Evolutionary conservation across 2,113 vertebrate species (phyloP), one percentile per base, ranked within the genome.

Genomic region (Nettapus auritus): DNA sequence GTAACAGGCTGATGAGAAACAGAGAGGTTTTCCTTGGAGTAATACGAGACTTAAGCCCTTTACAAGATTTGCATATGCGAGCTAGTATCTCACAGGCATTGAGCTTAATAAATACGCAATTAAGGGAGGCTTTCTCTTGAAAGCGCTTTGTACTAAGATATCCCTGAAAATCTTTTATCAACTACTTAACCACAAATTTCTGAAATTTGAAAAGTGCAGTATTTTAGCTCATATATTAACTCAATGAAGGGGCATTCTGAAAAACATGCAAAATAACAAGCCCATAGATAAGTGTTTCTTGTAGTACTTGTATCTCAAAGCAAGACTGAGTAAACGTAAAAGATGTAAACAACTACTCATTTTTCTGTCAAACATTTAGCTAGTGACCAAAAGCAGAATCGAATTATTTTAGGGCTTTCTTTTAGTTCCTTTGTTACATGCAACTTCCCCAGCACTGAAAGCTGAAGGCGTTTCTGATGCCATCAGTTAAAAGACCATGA

Each of bases 21-120:
- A 18, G 9, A 84, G 6, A 88, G 73, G n/a, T 94, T 93, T 96
- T 82, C 92, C 91, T 93, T 84, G 22, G 82, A 92, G 57, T 14
- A 78, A 74, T 15, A 85, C 67, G 40, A 42, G 11, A 80, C 87
- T 63, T 62, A 87, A 88, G 38, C 40, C 6, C 1, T 94, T 87
- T 34, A 89, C 31, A 73, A 88, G 46, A 59, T 78, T 79, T 55
- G 8, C 6, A 53, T 1, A 14, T 48, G 33, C 2, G 4, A 94
- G 81, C 56, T 79, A 15, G 0, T 26, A 44, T 52, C 76, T 67
- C 12, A 1, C 19, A 33, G 50, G n/a, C 76, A 25, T 1, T 19
- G n/a, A 42, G 19, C 38, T 81, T 73, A 78, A 75, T 57, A 81
- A 93, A 85, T 18, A 16, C 11, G 34, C 80, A 86, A 53, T 33